phyloP scores from a whole-genome alignment of 2,797 vertebrate genomes.

The Crax fasciolata region DNA sequence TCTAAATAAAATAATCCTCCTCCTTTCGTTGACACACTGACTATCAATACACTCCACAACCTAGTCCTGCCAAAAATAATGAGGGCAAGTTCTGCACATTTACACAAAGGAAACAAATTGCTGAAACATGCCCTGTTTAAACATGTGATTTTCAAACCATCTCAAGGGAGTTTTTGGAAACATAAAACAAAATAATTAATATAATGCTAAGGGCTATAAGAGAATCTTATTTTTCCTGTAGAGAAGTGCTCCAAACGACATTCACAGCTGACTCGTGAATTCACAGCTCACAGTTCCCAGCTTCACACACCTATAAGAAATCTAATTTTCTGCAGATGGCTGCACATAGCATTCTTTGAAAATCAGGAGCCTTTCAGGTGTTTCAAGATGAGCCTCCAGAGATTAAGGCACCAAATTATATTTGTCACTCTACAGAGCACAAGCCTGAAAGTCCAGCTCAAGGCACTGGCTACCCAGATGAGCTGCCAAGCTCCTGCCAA shows the following conservation, averaged over 20 bases:
- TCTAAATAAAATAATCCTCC: background rate
- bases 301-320: slow-evolving; percentile 22
- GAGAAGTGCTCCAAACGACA: background rate
- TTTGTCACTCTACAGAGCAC: background rate
- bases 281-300: background rate
- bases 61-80: background rate
- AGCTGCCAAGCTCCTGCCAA: background rate
- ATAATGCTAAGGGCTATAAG: background rate
- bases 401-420: background rate
- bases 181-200: background rate
- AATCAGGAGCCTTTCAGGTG: slow-evolving; percentile 31
- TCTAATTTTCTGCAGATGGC: background rate
- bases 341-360: background rate
- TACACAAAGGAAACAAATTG: background rate
- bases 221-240: background rate
- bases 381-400: slow-evolving; percentile 5
- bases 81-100: background rate
- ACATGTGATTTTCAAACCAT: slow-evolving; percentile 21
- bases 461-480: background rate
- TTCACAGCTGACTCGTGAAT: background rate
- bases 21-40: background rate
- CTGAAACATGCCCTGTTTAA: background rate
- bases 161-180: background rate
- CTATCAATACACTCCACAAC: background rate
- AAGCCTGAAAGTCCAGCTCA: background rate